phyloP scores from a whole-genome alignment of 2,888 invertebrate genomes.

The Polymixis flavicincta region DNA sequence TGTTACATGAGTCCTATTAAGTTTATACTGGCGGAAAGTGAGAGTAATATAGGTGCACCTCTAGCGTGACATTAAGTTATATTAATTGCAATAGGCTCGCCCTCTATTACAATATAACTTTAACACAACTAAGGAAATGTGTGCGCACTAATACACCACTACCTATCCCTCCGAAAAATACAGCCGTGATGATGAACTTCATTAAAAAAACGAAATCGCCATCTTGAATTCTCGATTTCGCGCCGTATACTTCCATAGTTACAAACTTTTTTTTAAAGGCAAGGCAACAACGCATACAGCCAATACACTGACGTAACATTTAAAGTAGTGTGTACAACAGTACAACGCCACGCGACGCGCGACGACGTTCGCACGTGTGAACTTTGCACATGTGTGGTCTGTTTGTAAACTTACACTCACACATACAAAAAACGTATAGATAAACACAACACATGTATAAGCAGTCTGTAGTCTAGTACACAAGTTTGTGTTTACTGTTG shows the following conservation, averaged over 20 bases:
- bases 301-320: conserved; percentile 49
- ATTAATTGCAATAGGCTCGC: not conserved
- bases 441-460: conserved; percentile 16
- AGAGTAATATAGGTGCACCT: no score
- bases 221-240: conserved; percentile 28
- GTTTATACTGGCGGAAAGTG: no score
- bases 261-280: conserved; percentile 36
- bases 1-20: no score
- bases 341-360: conserved; percentile 46
- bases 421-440: not conserved
- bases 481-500: conserved; percentile 34
- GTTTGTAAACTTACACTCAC: conserved; percentile 64
- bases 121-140: not conserved
- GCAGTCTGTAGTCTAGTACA: conserved; percentile 46
- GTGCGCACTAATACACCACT: not conserved
- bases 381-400: conserved; percentile 59
- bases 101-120: no score
- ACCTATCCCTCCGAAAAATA: not conserved
- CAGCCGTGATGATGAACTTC: not conserved
- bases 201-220: conserved; percentile 31
- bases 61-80: no score
- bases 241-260: conserved; percentile 5
- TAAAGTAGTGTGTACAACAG: conserved; percentile 33
- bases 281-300: conserved; percentile 48
- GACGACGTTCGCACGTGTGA: conserved; percentile 63